Evolutionary conservation across 2,797 vertebrate species (phyloP).

Genomic region (Oreochromis grahami): DNA sequence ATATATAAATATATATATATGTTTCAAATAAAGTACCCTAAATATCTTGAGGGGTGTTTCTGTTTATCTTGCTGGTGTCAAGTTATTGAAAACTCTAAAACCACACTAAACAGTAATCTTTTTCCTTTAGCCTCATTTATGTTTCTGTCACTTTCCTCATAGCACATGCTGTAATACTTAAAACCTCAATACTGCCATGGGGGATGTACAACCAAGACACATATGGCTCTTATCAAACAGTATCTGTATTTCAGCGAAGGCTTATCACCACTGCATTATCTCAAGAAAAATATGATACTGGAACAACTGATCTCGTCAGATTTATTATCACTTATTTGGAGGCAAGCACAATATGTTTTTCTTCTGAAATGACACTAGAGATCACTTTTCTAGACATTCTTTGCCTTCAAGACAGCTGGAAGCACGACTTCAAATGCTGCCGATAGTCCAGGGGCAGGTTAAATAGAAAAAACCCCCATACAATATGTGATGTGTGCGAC

Average conservation of each 20-base stretch:
- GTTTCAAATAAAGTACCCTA: constrained; percentile 11
- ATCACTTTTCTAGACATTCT: background rate
- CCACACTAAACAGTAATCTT: constrained; percentile 17
- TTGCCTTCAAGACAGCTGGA: background rate
- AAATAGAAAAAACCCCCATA: background rate
- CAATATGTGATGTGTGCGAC: background rate
- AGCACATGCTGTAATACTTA: constrained; percentile 5
- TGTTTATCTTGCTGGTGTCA: constrained; percentile 19
- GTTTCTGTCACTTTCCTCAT: constrained; percentile 31
- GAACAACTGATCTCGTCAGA: background rate
- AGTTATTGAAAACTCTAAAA: constrained; percentile 24
- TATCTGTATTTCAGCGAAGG: background rate
- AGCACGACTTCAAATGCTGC: background rate
- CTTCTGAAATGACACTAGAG: background rate
- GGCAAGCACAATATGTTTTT: background rate
- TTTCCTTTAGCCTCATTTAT: constrained; percentile 14
- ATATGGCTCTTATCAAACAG: constrained; percentile 36
- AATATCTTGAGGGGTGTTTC: constrained; percentile 3
- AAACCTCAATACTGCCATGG: constrained; percentile 13
- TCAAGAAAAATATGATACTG: background rate
- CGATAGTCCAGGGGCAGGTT: background rate
- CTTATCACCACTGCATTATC: background rate
- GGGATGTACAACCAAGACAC: constrained; percentile 37
- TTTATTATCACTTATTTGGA: background rate
- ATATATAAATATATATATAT: background rate